phyloP scores from a whole-genome alignment of 2,113 vertebrate species.

The Erinaceus europaeus region DNA sequence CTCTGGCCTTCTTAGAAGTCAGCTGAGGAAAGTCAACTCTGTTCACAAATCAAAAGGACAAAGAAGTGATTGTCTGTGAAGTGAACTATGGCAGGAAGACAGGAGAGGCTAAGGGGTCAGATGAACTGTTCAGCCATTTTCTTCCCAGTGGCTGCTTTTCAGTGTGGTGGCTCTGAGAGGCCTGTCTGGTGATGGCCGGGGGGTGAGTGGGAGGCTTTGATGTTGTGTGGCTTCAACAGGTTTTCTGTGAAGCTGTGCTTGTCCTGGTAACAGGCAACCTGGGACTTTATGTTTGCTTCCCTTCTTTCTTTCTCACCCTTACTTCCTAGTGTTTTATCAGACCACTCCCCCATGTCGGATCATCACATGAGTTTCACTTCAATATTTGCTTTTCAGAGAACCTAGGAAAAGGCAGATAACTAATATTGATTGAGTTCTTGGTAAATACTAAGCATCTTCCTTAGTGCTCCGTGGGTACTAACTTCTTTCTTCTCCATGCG shows the following conservation, averaged over 20 bases:
- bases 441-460: not conserved
- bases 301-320: not conserved
- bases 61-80: not conserved
- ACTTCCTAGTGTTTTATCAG: not conserved
- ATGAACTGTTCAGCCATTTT: not conserved
- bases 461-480: not conserved
- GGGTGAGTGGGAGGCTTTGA: too few relatives aligned
- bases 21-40: too few relatives aligned
- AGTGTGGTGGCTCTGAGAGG: not conserved
- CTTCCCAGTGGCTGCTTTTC: not conserved
- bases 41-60: not conserved
- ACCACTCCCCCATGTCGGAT: not conserved
- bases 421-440: not conserved
- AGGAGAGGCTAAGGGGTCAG: not conserved
- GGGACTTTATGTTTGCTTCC: not conserved
- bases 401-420: not conserved
- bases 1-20: not conserved
- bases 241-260: not conserved
- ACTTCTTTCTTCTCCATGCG: not conserved
- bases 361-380: not conserved
- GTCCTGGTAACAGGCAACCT: not conserved
- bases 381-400: not conserved
- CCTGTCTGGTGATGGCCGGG: not conserved
- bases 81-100: not conserved
- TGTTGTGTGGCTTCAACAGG: too few relatives aligned